Percentiles rank a stretch among this genome's conserved stretches.
Evolutionary conservation across 2,888 invertebrate genomes (phyloP).

Genomic region (Cataglyphis rosenhaueri): DNA sequence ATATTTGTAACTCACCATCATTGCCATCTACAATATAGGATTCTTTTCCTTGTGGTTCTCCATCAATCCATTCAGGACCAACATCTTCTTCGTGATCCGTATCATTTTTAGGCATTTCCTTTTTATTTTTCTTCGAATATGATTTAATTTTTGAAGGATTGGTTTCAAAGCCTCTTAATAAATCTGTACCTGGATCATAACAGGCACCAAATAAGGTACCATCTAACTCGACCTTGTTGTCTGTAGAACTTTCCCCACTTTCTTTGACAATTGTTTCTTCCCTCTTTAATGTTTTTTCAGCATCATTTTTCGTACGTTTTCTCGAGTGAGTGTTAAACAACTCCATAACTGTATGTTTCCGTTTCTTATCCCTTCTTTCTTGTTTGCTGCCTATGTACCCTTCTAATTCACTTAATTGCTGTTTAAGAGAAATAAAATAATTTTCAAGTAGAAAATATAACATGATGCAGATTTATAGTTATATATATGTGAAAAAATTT

Average conservation of each 20-base stretch:
- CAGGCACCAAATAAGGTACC: conserved; percentile 70
- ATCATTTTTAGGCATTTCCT: conserved; percentile 75
- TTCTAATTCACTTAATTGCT: conserved; percentile 69
- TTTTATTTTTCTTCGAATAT: conserved; percentile 76
- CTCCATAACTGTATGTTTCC: conserved; percentile 90
- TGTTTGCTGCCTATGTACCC: conserved; percentile 88
- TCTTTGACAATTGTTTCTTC: conserved; percentile 69
- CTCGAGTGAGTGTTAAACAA: conserved; percentile 89
- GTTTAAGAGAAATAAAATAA: conserved; percentile 40
- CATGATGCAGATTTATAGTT: background rate
- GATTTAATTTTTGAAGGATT: conserved; percentile 75
- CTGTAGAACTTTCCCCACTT: conserved; percentile 59
- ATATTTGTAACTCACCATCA: conserved; percentile 75
- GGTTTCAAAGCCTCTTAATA: conserved; percentile 78
- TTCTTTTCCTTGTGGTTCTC: conserved; percentile 82
- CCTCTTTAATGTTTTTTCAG: conserved; percentile 73
- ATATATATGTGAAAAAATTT: background rate
- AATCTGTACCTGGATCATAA: conserved; percentile 79
- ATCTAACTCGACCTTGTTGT: conserved; percentile 67
- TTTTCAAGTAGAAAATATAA: background rate
- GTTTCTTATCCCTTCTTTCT: conserved; percentile 90
- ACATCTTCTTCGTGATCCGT: conserved; percentile 78
- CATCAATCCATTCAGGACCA: conserved; percentile 83
- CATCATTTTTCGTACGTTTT: conserved; percentile 79
- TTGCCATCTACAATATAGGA: conserved; percentile 83